These are phyloP conservation scores for Semnornis frantzii DNA, from an alignment of 2,113 vertebrate genomes.

Conservation along the genomic window DNA sequence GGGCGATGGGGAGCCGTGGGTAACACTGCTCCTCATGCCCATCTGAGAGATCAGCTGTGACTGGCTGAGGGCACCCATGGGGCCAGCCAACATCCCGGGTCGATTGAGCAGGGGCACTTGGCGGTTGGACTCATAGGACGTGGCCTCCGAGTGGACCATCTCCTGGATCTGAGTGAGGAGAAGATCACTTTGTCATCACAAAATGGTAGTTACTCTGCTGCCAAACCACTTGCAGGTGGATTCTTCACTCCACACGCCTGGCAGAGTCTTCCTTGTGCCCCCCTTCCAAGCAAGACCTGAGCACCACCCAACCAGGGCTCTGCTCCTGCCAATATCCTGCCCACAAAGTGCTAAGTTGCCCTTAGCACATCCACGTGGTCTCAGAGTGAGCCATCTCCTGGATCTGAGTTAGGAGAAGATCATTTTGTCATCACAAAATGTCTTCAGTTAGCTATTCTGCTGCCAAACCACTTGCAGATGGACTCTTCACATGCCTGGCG, in stretches of 20 bases:
- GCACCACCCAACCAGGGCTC: accelerated
- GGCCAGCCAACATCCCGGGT: conserved; percentile 88
- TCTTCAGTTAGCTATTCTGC: not conserved
- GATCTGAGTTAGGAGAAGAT: conserved; percentile 88
- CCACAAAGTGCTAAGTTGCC: too few species aligned
- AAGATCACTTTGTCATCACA: conserved; percentile 61
- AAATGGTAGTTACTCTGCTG: not conserved
- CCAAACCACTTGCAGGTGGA: not conserved
- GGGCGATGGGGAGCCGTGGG: conserved; percentile 95
- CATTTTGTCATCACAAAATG: not conserved
- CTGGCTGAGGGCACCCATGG: conserved; percentile 89
- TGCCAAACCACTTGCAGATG: not conserved
- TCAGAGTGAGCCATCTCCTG: conserved; percentile 97
- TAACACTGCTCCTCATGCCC: conserved; percentile 82
- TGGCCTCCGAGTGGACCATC: conserved; percentile 91
- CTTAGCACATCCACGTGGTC: conserved; percentile 12
- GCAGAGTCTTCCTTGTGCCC: not conserved
- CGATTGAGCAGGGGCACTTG: conserved; percentile 90
- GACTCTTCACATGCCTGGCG: not conserved
- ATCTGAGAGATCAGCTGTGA: conserved; percentile 97
- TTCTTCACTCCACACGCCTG: accelerated
- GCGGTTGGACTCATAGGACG: conserved; percentile 87
- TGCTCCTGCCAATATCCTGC: not conserved
- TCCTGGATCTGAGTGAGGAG: conserved; percentile 93
- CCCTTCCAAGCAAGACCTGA: not conserved